Conservation (phyloP, 2,113 vertebrate genomes). For the Phaethornis superciliosus region DNA sequence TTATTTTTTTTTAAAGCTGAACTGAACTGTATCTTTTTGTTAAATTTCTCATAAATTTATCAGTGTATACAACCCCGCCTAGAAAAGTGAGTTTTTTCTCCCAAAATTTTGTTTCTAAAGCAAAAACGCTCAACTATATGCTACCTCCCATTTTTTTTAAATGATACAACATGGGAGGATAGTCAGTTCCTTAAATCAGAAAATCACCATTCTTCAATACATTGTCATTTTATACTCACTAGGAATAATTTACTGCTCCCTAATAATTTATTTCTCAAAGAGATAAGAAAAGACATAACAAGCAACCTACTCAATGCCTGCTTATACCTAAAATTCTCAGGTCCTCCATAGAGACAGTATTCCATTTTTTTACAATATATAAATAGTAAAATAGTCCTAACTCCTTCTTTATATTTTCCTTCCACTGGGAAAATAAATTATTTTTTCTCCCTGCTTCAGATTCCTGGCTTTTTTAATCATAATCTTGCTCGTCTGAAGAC, state of each 20-base stretch:
- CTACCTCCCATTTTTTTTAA: background rate
- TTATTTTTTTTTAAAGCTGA: background rate
- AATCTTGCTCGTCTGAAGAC: background rate
- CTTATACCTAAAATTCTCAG: background rate
- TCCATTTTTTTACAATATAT: background rate
- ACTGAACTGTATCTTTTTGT: background rate
- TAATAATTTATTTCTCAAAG: background rate
- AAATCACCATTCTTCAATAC: background rate
- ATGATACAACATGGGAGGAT: background rate
- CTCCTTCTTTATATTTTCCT: background rate
- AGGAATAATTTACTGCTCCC: background rate
- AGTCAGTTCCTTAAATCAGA: background rate
- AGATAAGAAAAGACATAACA: background rate
- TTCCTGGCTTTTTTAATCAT: background rate
- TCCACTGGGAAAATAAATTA: background rate
- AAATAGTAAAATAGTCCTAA: background rate
- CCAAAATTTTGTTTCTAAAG: background rate
- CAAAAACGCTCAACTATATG: rapidly evolving
- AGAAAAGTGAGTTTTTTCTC: background rate
- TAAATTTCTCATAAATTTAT: background rate
- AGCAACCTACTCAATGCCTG: background rate
- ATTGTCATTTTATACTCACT: background rate
- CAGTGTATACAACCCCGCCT: background rate
- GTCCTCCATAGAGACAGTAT: background rate
- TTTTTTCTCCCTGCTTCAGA: background rate